phyloP scores from a whole-genome alignment of 1,140 invertebrate genomes.

The Whitmania pigra region DNA sequence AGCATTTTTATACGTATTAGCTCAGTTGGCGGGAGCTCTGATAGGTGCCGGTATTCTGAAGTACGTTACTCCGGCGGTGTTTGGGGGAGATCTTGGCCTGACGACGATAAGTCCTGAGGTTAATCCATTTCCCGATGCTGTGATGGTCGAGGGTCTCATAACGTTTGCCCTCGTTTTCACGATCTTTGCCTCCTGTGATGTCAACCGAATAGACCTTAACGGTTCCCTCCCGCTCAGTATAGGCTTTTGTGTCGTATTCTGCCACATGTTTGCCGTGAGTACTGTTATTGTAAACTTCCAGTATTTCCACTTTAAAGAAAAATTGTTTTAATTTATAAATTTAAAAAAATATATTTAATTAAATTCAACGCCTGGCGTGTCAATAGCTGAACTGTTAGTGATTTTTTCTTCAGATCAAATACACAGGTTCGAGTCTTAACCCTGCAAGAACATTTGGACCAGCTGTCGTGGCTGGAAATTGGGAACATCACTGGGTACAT shows the following conservation, averaged over 20 bases:
- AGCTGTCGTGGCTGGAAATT: constrained; percentile 53
- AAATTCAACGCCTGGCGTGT: no score
- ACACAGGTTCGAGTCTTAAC: constrained; percentile 38
- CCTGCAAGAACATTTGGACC: constrained; percentile 38
- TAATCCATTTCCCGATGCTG: constrained; percentile 50
- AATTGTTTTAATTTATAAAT: no score
- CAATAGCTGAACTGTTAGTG: no score
- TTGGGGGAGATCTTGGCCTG: constrained; percentile 24
- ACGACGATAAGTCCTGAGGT: constrained; percentile 15
- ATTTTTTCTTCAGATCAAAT: constrained; percentile 30
- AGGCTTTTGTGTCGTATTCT: constrained; percentile 58
- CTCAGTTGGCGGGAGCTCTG: constrained; percentile 55
- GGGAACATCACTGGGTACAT: constrained; percentile 57
- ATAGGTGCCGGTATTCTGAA: constrained; percentile 61
- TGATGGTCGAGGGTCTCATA: constrained; percentile 69
- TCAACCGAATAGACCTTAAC: constrained; percentile 60
- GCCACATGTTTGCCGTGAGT: constrained; percentile 55
- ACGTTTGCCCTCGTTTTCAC: constrained; percentile 76
- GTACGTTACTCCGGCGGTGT: constrained; percentile 39
- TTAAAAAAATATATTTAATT: no score
- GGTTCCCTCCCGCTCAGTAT: constrained; percentile 77
- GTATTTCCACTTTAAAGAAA: no score
- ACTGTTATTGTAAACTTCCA: no score
- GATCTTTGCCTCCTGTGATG: constrained; percentile 71
- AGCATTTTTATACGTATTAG: constrained; percentile 33